Evolutionary conservation across 2,888 invertebrate species (phyloP).

Genomic region (Tenthredo amoena): DNA sequence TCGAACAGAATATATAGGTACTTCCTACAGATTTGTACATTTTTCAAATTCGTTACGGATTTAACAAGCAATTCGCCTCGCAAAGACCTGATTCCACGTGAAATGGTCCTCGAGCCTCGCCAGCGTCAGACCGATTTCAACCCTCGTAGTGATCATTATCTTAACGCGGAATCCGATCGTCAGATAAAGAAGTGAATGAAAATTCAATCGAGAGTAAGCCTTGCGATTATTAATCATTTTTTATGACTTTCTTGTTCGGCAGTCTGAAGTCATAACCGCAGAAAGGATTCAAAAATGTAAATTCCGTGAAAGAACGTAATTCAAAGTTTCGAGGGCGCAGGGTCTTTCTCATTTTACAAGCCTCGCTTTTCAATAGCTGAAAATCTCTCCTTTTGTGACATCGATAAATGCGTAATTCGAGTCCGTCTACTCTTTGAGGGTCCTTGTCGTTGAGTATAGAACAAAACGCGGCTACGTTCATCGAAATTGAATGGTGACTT

Average conservation of each 20-base stretch:
- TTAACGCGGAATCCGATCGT: neutral
- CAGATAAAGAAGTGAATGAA: neutral
- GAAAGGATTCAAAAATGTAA: neutral
- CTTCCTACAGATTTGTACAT: neutral
- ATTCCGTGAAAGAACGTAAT: neutral
- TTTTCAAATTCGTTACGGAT: slow-evolving; percentile 3
- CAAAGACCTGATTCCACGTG: neutral
- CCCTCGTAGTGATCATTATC: neutral
- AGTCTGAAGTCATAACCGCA: too few species aligned
- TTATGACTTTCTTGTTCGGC: neutral
- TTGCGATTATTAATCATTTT: neutral
- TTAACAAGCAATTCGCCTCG: neutral
- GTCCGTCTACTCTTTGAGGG: neutral
- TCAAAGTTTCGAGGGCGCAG: neutral
- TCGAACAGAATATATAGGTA: neutral
- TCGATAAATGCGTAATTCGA: neutral
- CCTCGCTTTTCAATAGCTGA: neutral
- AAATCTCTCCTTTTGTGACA: neutral
- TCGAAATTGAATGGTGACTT: neutral
- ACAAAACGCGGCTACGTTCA: neutral
- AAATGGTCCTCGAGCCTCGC: neutral
- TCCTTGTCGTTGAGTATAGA: neutral
- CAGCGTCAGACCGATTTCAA: neutral
- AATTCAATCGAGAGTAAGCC: neutral
- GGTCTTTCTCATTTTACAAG: neutral